Evolutionary conservation across 2,797 vertebrate species (phyloP).

Genomic region (Melanotaenia boesemani): DNA sequence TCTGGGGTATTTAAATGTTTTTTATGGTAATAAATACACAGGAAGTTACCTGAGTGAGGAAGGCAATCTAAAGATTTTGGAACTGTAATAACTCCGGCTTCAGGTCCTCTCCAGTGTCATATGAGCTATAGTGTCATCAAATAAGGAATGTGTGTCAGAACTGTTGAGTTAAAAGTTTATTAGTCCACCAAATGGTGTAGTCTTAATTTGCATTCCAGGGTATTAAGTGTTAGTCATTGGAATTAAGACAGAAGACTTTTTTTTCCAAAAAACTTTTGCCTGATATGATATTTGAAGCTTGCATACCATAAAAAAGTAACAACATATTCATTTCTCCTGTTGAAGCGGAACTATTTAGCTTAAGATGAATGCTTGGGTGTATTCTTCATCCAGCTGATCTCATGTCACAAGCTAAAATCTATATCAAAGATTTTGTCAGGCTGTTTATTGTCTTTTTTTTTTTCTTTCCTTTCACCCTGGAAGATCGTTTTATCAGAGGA

Average conservation of each 20-base stretch:
- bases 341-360: background rate
- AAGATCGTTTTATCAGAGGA: slow-evolving; percentile 24
- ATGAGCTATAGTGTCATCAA: slow-evolving; percentile 80
- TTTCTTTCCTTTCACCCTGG: background rate
- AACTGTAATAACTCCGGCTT: slow-evolving; percentile 75
- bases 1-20: background rate
- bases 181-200: slow-evolving; percentile 34
- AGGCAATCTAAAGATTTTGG: slow-evolving; percentile 71
- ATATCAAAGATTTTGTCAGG: background rate
- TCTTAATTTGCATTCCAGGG: slow-evolving; percentile 19
- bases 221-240: slow-evolving; percentile 57
- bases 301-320: background rate
- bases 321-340: background rate
- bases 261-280: background rate
- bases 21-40: slow-evolving; percentile 19
- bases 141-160: slow-evolving; percentile 75
- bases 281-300: background rate
- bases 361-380: background rate
- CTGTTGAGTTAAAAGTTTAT: slow-evolving; percentile 18
- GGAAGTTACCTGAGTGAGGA: slow-evolving; percentile 68
- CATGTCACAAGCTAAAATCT: background rate
- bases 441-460: background rate
- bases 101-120: slow-evolving; percentile 80
- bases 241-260: background rate
- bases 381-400: background rate